phyloP scores from a whole-genome alignment of 1,140 invertebrate species.

The Harlomillsia oculata region DNA sequence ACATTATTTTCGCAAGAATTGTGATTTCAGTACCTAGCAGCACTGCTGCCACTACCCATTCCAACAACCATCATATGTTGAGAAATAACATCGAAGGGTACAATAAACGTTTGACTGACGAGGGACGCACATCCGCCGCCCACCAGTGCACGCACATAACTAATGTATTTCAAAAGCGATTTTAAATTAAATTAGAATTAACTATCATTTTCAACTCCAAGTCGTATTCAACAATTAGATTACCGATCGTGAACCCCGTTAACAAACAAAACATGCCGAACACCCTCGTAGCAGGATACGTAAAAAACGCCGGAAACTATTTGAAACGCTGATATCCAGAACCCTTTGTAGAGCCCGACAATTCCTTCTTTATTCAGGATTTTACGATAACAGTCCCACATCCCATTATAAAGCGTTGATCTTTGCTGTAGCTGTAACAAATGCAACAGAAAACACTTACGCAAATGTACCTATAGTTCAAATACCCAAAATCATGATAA shows the following conservation, averaged over 20 bases:
- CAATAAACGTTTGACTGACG: constrained; percentile 89
- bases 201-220: constrained; percentile 33
- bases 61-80: constrained; percentile 95
- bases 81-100: constrained; percentile 91
- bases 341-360: constrained; percentile 82
- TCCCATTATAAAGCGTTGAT: constrained; percentile 48
- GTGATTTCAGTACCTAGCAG: not conserved
- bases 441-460: not conserved
- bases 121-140: constrained; percentile 68
- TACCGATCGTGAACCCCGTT: constrained; percentile 44
- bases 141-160: constrained; percentile 38
- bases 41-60: constrained; percentile 27
- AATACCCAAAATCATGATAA: too few species aligned
- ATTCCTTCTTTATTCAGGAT: constrained; percentile 81
- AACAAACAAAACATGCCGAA: constrained; percentile 65
- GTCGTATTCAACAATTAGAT: constrained; percentile 50
- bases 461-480: too few species aligned
- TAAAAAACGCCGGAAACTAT: constrained; percentile 83
- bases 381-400: constrained; percentile 81
- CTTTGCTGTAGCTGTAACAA: constrained; percentile 20
- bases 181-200: not conserved
- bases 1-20: not conserved
- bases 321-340: constrained; percentile 82
- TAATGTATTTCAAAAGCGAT: constrained; percentile 22
- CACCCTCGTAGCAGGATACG: constrained; percentile 89